Conservation (phyloP, 2,888 invertebrate species). For the Conus canariensis region DNA sequence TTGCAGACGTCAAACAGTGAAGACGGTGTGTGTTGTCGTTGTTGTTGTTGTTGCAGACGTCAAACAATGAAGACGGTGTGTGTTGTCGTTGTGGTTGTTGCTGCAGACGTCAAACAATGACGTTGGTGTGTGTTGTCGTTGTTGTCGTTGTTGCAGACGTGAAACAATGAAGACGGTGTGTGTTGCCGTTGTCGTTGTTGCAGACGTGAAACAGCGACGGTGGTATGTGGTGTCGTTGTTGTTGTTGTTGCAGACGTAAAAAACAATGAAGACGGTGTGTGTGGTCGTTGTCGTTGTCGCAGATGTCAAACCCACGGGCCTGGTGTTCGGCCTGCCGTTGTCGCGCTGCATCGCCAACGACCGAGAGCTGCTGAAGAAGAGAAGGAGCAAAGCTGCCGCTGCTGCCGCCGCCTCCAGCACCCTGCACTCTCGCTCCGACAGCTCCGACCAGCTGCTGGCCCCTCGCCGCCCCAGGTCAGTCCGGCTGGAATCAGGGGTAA, state of each 20-base stretch:
- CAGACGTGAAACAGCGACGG: not conserved
- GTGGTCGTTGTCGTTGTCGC: not conserved
- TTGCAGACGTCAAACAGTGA: too few species aligned
- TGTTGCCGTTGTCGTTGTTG: too few species aligned
- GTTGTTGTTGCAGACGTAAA: not conserved
- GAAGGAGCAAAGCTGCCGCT: not conserved
- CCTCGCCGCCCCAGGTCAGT: constrained; percentile 49
- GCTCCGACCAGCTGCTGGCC: constrained; percentile 61
- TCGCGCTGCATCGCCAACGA: constrained; percentile 92
- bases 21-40: too few species aligned
- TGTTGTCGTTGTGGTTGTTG: too few species aligned
- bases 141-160: not conserved
- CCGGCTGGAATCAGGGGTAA: not conserved
- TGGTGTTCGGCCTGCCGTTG: constrained; percentile 92
- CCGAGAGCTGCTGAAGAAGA: constrained; percentile 80
- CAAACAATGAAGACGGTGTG: too few species aligned
- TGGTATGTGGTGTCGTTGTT: not conserved
- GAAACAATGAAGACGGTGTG: too few species aligned
- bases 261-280: too few species aligned
- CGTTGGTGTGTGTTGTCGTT: too few species aligned
- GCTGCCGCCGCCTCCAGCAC: constrained; percentile 57
- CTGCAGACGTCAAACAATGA: too few species aligned
- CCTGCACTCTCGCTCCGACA: constrained; percentile 61
- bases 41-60: not conserved
- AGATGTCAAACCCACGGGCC: constrained; percentile 78